These are phyloP conservation scores for Xestia rhomboidea DNA, from an alignment of 2,888 invertebrate genomes.

Conservation along the genomic window DNA sequence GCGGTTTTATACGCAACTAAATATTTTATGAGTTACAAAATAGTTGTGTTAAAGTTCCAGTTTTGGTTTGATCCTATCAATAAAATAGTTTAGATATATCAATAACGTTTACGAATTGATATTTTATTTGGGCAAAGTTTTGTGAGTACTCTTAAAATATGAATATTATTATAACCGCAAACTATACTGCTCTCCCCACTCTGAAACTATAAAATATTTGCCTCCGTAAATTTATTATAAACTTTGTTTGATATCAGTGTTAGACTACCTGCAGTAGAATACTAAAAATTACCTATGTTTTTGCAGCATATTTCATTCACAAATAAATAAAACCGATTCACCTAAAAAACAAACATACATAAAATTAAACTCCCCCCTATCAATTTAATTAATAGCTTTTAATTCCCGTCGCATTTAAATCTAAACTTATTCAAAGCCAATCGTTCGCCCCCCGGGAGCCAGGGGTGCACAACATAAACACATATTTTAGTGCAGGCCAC, in stretches of 20 bases:
- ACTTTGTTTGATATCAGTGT: neutral
- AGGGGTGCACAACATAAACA: conserved; percentile 35
- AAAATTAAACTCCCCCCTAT: conserved; percentile 8
- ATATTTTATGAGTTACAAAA: conserved; percentile 89
- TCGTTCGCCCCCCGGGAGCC: conserved; percentile 16
- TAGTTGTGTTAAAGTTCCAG: conserved; percentile 81
- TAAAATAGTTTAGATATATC: conserved; percentile 69
- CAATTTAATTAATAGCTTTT: conserved; percentile 41
- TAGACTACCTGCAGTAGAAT: neutral
- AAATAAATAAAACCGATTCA: neutral
- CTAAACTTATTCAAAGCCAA: conserved; percentile 50
- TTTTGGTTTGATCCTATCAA: conserved; percentile 78
- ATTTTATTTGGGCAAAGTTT: conserved; percentile 47
- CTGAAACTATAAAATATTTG: neutral
- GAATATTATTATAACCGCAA: conserved; percentile 22
- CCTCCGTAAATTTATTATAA: neutral
- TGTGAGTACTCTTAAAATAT: conserved; percentile 26
- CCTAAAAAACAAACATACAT: neutral
- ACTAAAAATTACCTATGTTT: neutral
- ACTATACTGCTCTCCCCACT: neutral
- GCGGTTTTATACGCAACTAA: conserved; percentile 87
- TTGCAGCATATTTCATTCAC: neutral
- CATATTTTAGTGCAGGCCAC: conserved; percentile 51
- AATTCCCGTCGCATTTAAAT: conserved; percentile 41
- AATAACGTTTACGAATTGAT: conserved; percentile 64